These are phyloP conservation scores for Bombylius major DNA, from an alignment of 2,888 invertebrate species.

Conservation along the genomic window DNA sequence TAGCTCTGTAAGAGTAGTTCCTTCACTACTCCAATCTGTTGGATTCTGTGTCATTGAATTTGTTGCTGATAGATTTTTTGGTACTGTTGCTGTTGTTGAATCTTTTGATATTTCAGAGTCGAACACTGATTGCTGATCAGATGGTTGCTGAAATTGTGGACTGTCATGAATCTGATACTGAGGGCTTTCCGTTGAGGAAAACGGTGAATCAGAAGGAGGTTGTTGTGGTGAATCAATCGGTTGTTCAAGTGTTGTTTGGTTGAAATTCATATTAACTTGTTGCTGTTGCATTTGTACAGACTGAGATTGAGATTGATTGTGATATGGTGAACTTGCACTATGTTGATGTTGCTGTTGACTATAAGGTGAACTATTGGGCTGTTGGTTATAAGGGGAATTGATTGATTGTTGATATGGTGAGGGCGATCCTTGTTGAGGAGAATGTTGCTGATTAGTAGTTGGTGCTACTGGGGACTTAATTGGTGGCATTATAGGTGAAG, in stretches of 20 bases:
- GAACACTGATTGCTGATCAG: background rate
- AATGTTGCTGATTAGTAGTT: constrained; percentile 17
- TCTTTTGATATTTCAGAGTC: constrained; percentile 7
- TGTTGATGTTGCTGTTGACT: constrained; percentile 11
- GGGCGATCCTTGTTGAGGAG: constrained; percentile 25
- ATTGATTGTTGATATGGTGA: constrained; percentile 42
- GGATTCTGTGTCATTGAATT: background rate
- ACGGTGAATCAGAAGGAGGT: constrained; percentile 16
- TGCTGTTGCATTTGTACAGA: constrained; percentile 11
- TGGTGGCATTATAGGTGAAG: background rate
- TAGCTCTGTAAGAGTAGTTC: background rate
- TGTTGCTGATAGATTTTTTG: background rate
- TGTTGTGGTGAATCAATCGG: constrained; percentile 25
- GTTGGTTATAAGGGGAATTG: constrained; percentile 34
- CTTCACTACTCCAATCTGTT: background rate
- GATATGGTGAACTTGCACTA: constrained; percentile 15
- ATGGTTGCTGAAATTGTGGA: constrained; percentile 3
- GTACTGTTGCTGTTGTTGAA: background rate
- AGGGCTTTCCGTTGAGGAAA: constrained; percentile 15
- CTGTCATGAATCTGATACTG: constrained; percentile 7
- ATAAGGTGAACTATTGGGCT: constrained; percentile 14
- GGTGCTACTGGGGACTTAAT: background rate
- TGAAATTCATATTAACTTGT: background rate
- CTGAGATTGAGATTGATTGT: constrained; percentile 22
- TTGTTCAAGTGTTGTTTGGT: constrained; percentile 8